Evolutionary conservation across 2,888 invertebrate species (phyloP), one percentile per base, ranked within the genome.

Genomic region (Phymatocera aterrima): DNA sequence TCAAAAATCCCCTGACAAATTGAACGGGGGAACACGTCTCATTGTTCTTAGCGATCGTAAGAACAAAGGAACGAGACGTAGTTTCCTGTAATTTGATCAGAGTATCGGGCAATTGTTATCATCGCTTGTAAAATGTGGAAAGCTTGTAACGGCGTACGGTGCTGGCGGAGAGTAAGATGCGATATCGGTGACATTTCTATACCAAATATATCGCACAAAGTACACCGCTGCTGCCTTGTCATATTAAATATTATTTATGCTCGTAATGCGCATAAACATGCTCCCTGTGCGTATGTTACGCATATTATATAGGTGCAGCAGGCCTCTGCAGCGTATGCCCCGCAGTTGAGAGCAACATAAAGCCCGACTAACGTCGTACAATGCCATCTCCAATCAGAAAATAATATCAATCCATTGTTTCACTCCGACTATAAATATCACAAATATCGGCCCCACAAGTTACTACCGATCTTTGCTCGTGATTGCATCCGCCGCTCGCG

Each of bases 381-480:
- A 79, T 82, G 79, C 79, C 75, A 79, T 82, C 82, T 43, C 87
- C 90, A 89, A 90, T 90, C 90, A 88, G 87, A 89, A 90, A 90
- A 89, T 89, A 90, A 90, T 90, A 90, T 90, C 90, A 89, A 90
- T 90, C 89, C 90, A 90, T 90, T 90, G 90, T 90, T 89, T 83
- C 84, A 81, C 40, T 60, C 72, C 78, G 82, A 86, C 88, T 87
- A 90, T 90, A 90, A 90, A 90, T 90, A 90, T 90, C 88, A 82
- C 84, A 85, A 88, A 88, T 87, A 87, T 86, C 85, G 83, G 83
- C 37, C 81, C 82, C 78, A 80, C 83, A 84, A 85, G 83, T 85
- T 85, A 85, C 84, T 80, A 83, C 80, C 81, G 84, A 84, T 84
- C 84, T 84, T 74, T 8, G 21, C 24, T 57, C 57, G 57, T 75